Evolutionary conservation across 2,113 vertebrate species (phyloP).

Genomic region (Argyrosomus japonicus): DNA sequence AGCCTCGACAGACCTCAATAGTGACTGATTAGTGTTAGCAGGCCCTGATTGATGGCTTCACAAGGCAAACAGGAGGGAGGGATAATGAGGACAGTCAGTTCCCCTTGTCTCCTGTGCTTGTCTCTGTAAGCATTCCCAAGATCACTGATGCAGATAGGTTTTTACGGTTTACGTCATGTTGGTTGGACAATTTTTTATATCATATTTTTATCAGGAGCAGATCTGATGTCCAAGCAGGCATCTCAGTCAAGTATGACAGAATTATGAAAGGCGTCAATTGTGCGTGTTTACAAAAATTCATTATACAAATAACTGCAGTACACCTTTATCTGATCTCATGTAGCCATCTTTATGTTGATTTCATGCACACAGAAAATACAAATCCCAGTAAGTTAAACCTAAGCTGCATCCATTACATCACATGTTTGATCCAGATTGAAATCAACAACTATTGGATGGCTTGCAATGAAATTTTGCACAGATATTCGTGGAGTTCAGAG

Average conservation of each 20-base stretch:
- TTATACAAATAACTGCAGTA: not conserved
- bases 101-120: constrained; percentile 50
- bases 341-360: not conserved
- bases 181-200: not conserved
- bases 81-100: constrained; percentile 58
- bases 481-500: not conserved
- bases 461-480: not conserved
- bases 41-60: constrained; percentile 45
- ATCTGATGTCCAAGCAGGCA: not conserved
- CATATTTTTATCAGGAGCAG: not conserved
- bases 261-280: not conserved
- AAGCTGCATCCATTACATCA: constrained; percentile 7
- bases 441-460: constrained; percentile 1
- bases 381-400: not conserved
- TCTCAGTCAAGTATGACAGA: not conserved
- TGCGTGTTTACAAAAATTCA: not conserved
- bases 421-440: not conserved
- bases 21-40: constrained; percentile 53
- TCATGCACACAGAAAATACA: constrained; percentile 6
- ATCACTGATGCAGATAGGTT: constrained; percentile 35
- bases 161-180: not conserved
- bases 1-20: constrained; percentile 15
- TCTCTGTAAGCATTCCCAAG: constrained; percentile 49
- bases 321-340: constrained; percentile 10
- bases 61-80: constrained; percentile 43